phyloP scores from a whole-genome alignment of 37 sponge, comb jelly and placozoan genomes.

The Axinella damicornis region DNA sequence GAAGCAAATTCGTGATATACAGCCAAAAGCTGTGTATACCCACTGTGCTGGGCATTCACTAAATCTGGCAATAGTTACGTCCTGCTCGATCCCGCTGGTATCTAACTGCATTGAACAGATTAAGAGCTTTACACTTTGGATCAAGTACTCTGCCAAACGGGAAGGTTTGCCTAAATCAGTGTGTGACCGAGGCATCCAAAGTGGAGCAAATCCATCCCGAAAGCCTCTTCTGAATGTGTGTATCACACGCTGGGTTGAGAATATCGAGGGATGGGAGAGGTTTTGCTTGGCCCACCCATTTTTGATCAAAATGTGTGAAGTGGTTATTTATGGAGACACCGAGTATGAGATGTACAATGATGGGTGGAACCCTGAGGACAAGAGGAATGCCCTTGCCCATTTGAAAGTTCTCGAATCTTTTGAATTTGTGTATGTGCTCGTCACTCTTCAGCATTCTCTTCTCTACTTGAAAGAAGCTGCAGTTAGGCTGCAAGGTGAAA shows the following conservation, averaged over 20 bases:
- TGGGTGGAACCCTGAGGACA: slow-evolving; percentile 53
- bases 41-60: slow-evolving; percentile 75
- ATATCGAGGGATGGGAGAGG: slow-evolving; percentile 71
- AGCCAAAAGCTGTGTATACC: slow-evolving; percentile 62
- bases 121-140: slow-evolving; percentile 57
- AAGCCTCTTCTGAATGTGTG: slow-evolving; percentile 59
- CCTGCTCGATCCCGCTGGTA: slow-evolving; percentile 37
- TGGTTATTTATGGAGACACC: slow-evolving; percentile 55
- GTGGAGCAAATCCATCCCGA: slow-evolving; percentile 15
- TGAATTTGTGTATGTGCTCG: slow-evolving; percentile 62
- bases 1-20: slow-evolving; percentile 54
- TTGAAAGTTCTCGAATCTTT: slow-evolving; percentile 52
- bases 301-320: slow-evolving; percentile 60
- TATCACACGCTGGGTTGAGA: slow-evolving; percentile 73
- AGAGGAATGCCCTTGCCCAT: slow-evolving; percentile 53
- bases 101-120: slow-evolving; percentile 51
- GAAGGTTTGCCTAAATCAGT: slow-evolving; percentile 55
- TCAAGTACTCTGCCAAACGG: slow-evolving; percentile 57
- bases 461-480: slow-evolving; percentile 61
- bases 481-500: slow-evolving; percentile 52
- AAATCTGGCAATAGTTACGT: slow-evolving; percentile 54
- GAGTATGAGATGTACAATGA: slow-evolving; percentile 56
- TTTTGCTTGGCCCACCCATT: slow-evolving; percentile 56
- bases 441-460: slow-evolving; percentile 30
- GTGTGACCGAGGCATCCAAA: background rate